Conservation (phyloP, 2,888 invertebrate species). For the Ecdyonurus torrentis region DNA sequence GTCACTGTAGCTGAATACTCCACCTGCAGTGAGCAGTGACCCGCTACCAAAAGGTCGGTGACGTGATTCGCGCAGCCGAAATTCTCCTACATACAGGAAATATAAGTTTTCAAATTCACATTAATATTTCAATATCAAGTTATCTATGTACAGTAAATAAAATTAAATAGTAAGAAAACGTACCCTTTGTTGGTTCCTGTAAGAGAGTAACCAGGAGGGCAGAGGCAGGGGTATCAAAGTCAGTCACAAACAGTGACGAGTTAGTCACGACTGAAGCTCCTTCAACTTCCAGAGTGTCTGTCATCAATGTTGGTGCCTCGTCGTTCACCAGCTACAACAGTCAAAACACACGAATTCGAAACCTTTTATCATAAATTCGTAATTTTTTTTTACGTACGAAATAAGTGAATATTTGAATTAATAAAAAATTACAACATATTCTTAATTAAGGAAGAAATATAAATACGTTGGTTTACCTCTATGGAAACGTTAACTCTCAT, state of each 20-base stretch:
- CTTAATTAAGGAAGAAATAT: too few species aligned
- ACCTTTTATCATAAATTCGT: too few species aligned
- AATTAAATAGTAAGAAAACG: too few species aligned
- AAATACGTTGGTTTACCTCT: too few species aligned
- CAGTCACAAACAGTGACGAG: not conserved
- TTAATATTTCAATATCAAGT: too few species aligned
- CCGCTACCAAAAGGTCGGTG: not conserved
- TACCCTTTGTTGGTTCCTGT: not conserved
- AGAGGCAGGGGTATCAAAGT: not conserved
- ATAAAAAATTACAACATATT: too few species aligned
- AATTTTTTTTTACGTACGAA: too few species aligned
- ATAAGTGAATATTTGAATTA: too few species aligned
- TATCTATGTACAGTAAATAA: too few species aligned
- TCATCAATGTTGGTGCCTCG: not conserved
- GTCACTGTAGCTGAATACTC: not conserved
- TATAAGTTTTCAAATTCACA: too few species aligned
- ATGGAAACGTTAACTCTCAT: not conserved
- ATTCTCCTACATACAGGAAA: not conserved
- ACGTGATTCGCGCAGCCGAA: not conserved
- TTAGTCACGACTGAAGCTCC: not conserved
- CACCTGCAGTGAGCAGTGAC: not conserved
- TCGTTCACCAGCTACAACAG: not conserved
- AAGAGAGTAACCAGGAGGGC: not conserved
- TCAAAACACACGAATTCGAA: not conserved
- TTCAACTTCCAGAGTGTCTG: not conserved